Conservation (phyloP, 2,113 vertebrate species). For the Suricata suricatta region DNA sequence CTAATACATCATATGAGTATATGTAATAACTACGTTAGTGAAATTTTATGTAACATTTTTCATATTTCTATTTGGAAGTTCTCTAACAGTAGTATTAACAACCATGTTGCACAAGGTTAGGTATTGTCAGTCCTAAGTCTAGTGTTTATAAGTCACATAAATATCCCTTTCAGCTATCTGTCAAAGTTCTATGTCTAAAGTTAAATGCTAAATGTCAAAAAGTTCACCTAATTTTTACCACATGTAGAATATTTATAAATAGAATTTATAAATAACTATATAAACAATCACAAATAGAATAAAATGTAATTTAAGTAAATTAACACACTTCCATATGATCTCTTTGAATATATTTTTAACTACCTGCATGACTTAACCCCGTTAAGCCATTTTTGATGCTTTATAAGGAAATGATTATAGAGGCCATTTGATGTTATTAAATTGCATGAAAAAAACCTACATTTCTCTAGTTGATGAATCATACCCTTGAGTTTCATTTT, state of each 20-base stretch:
- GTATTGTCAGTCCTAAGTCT: background rate
- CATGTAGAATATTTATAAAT: background rate
- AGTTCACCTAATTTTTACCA: background rate
- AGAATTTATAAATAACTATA: background rate
- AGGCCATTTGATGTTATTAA: slow-evolving; percentile 72
- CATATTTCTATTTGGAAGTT: background rate
- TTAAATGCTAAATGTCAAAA: slow-evolving; percentile 20
- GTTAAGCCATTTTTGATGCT: slow-evolving; percentile 60
- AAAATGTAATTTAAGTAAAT: slow-evolving; percentile 53
- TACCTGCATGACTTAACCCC: background rate
- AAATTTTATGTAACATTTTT: background rate
- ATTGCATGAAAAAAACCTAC: background rate
- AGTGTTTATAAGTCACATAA: background rate
- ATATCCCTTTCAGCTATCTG: background rate
- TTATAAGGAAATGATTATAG: slow-evolving; percentile 66
- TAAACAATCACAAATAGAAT: background rate
- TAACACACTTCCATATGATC: slow-evolving; percentile 40
- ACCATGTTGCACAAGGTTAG: background rate
- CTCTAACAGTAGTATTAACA: background rate
- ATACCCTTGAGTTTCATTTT: slow-evolving; percentile 70
- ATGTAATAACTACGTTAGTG: background rate
- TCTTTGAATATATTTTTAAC: slow-evolving; percentile 41
- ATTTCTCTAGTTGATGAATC: slow-evolving; percentile 74
- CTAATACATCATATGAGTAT: background rate
- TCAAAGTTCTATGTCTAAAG: background rate